Base-by-base conservation (phyloP, 2,888 invertebrate species). In the Xanthia togata region DNA sequence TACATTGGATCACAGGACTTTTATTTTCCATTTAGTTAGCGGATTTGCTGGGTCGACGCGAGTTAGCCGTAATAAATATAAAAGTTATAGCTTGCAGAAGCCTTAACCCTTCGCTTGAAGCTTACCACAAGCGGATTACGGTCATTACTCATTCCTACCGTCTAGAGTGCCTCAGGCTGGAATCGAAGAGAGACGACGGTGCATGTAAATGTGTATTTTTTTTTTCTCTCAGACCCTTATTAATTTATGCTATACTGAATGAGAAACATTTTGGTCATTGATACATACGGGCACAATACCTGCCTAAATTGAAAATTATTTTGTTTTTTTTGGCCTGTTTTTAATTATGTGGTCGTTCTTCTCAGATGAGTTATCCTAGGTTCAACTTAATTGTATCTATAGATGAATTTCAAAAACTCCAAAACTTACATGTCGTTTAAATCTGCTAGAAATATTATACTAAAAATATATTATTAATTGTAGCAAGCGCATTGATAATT, bases 101-200 rank as follows among this genome's bases (percentile, higher is more conserved):
- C 94, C 92, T 93, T 94, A 95, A 94, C 96, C 96, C 95, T 95
- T 95, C 93, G 95, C 93, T 96, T 95, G 93, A 94, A 95, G 95
- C 95, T 93, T 91, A 93, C 95, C 95, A 92, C 95, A 95, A 95
- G 95, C 94, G 95, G 96, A 96, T 96, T 96, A 96, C 91, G 88
- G 93, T 92, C 95, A 96, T 96, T 95, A 96, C 92, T 96, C 96
- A 96, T 95, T 93, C 95, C 94, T 95, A 95, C 95, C 94, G 94
- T 94, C 95, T 91, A 92, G 93, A 93, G 89, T 88, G 94, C 95
- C 94, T 87, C 83, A 84, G 94, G 95, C 94, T 82, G 81, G 89
- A 89, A 92, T 91, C 90, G 91, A 92, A 90, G 87, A 88, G 86
- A 88, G 90, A 85, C 81, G 90, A 85, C 81, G 81, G 70, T 83